Base-by-base conservation (phyloP, 2,113 vertebrate species). In the Andinoacara biseriatus region DNA sequence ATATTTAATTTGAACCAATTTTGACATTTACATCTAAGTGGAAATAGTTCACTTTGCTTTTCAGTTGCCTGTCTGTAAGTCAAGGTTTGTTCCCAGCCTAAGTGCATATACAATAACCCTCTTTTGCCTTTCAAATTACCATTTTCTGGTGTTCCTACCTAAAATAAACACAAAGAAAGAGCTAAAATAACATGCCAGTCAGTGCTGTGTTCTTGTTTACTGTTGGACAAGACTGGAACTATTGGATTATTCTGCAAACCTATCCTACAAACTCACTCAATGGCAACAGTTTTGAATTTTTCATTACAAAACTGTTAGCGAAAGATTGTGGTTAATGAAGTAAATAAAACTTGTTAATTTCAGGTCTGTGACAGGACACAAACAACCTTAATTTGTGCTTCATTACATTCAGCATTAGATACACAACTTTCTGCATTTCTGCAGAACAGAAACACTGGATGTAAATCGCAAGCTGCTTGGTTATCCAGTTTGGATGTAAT, bases 71-170 rank as follows among this genome's bases (percentile, higher is more conserved):
- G 58, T 29, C n/a, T 74, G 26, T 0, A n/a, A 35, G 5, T 86
- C 74, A 46, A 62, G 15, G 7, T 69, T 49, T 75, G 54, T 80
- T 77, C 60, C 22, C 0, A 59, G 52, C 20, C 11, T 58, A 22
- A 38, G 6, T 10, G 29, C 7, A 77, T 35, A 35, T 49, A 18
- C 7, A 65, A 35, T 8, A 43, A 57, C 35, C 38, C 15, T 1
- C 18, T 72, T 82, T 22, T 76, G 52, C 61, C 74, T 58, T 20
- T 33, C 76, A 81, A 61, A 63, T 78, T 9, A 63, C 18, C 24
- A 4, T 79, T 35, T 38, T 67, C 15, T 57, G n/a, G 43, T 6
- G 54, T 76, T 82, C 17, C 58, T 31, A 9, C 15, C 31, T 29
- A 2, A 60, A 58, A 1, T 40, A 58, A 67, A 17, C 74, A 77